Evolutionary conservation across 1,140 invertebrate species (phyloP).

Genomic region (Daktulosphaira vitifoliae): DNA sequence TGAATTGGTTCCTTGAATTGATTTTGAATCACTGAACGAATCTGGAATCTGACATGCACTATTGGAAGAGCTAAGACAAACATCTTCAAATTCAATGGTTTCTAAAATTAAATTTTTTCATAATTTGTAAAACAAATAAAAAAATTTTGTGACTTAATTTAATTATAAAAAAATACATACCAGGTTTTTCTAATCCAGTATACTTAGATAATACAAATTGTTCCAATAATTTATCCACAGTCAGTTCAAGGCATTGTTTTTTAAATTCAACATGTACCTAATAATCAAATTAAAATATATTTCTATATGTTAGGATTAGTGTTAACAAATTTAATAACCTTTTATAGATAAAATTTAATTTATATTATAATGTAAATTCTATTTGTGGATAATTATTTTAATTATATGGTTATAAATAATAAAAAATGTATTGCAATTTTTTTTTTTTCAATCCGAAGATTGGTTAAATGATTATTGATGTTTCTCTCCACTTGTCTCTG

Average conservation of each 20-base stretch:
- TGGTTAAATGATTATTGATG: too few relatives aligned
- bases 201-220: constrained; percentile 84
- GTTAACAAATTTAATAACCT: neutral
- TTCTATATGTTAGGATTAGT: neutral
- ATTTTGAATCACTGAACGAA: constrained; percentile 17
- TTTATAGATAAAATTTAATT: too few relatives aligned
- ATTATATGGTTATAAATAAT: too few relatives aligned
- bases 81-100: constrained; percentile 50
- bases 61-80: constrained; percentile 39
- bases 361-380: too few relatives aligned
- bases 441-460: too few relatives aligned
- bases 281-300: constrained; percentile 36
- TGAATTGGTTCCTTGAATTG: constrained; percentile 19
- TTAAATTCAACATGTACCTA: constrained; percentile 84
- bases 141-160: too few relatives aligned
- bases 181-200: constrained; percentile 83
- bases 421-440: too few relatives aligned
- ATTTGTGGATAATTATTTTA: too few relatives aligned
- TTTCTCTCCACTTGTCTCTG: too few relatives aligned
- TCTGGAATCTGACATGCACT: constrained; percentile 4
- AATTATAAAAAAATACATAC: constrained; percentile 45
- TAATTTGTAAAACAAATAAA: constrained; percentile 4
- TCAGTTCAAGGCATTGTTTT: constrained; percentile 79
- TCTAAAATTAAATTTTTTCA: constrained; percentile 42
- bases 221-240: constrained; percentile 81